Evolutionary conservation across 1,140 invertebrate species (phyloP), one percentile per base, ranked within the genome.

Genomic region (Phenacoccus solenopsis): DNA sequence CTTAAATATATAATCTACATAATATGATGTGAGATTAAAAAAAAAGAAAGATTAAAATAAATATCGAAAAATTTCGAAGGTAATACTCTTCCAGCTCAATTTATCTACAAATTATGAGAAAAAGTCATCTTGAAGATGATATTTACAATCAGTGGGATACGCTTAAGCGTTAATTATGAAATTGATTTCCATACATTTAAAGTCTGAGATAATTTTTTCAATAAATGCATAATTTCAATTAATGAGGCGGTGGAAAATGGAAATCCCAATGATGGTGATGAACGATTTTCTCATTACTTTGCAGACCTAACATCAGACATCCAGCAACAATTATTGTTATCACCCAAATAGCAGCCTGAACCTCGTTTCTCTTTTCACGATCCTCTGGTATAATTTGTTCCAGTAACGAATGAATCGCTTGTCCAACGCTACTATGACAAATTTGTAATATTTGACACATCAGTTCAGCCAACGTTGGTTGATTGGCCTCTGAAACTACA

Each of bases 241-340:
- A 72, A n/a, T 74, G 74, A 30, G 74, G 73, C 0, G 78, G 27
- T 87, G 88, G 22, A 88, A 89, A 81, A 89, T 90, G 74, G 88
- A 90, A 92, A 77, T 92, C 90, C 90, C 90, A 92, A 71, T 86
- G 85, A 74, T 90, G 86, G 77, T 91, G 87, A 71, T 88, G 88
- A 38, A 90, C 83, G 21, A 87, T 86, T 72, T 84, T 83, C 28
- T 86, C 85, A 56, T 84, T 84, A 28, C 72, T 70, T 70, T 84
- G 84, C 67, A 87, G 84, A n/a, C 85, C 86, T 24, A 89, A 78
- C 77, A 89, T 81, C 28, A 91, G 82, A 20, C 91, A 77, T 1
- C 85, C 87, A 28, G 87, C 87, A 27, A 91, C 83, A 28, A 91
- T 79, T 56, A 91, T 82, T 56, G 91, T 80, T 56, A 91, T 83